A percentile compares a stretch with the other conserved stretches of the same genome.
Conservation (phyloP, 2,797 vertebrate genomes). For the Vultur gryphus region DNA sequence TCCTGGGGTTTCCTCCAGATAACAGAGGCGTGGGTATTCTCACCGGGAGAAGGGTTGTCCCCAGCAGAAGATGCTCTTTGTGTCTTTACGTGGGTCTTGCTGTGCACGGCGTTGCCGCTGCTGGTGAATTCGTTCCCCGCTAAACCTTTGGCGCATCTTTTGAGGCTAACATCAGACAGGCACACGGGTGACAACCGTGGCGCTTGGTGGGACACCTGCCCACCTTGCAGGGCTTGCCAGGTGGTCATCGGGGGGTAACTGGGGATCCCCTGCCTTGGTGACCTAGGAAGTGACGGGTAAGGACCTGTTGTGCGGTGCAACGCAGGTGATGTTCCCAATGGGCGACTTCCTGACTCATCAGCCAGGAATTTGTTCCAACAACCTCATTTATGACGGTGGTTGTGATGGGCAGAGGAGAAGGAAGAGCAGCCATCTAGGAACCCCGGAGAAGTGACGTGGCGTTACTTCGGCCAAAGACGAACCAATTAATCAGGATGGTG, state of each 20-base stretch:
- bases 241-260: not conserved
- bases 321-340: not conserved
- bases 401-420: not conserved
- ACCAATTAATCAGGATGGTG: not conserved
- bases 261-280: not conserved
- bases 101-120: rapidly evolving
- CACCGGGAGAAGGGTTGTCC: not conserved
- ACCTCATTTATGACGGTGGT: not conserved
- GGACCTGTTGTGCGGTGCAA: not conserved
- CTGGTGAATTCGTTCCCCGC: rapidly evolving
- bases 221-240: not conserved
- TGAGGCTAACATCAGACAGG: not conserved
- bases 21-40: not conserved
- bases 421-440: not conserved
- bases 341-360: not conserved
- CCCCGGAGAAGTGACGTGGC: not conserved
- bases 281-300: not conserved
- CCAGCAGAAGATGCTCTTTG: not conserved
- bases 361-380: not conserved
- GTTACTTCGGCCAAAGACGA: rapidly evolving
- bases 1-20: rapidly evolving
- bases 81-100: not conserved
- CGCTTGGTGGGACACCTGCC: not conserved
- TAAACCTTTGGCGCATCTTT: not conserved
- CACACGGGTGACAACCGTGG: rapidly evolving